Percentiles rank a stretch among this genome's conserved stretches.
Conservation (phyloP, 2,113 vertebrate genomes). For the Amphiprion percula region DNA sequence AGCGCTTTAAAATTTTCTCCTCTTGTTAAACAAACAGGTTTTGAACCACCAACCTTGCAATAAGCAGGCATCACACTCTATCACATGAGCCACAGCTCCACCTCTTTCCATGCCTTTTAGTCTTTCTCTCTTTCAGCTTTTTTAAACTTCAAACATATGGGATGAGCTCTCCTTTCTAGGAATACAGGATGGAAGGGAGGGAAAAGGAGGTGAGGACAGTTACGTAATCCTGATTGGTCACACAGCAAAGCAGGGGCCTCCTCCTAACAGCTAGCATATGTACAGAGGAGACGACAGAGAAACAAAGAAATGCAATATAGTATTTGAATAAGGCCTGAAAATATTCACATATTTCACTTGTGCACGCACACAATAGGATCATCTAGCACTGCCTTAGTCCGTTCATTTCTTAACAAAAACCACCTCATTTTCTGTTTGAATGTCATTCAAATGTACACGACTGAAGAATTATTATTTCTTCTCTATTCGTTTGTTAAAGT, state of each 20-base stretch:
- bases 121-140: not conserved
- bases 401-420: too few species aligned
- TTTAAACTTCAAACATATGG: slow-evolving; percentile 29
- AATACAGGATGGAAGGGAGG: slow-evolving; percentile 46
- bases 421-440: too few species aligned
- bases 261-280: not conserved
- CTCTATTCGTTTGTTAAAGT: too few species aligned
- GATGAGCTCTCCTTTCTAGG: slow-evolving; percentile 56
- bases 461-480: too few species aligned
- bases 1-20: too few species aligned
- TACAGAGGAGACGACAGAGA: not conserved
- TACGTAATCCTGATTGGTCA: slow-evolving; percentile 56
- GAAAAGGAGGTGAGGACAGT: slow-evolving; percentile 37
- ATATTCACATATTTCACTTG: not conserved
- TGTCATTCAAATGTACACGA: too few species aligned
- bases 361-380: not conserved
- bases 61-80: too few species aligned
- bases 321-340: slow-evolving; percentile 1
- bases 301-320: slow-evolving; percentile 8
- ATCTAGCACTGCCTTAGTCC: too few species aligned
- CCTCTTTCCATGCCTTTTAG: not conserved
- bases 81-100: too few species aligned
- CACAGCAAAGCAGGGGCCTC: slow-evolving; percentile 25
- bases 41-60: too few species aligned
- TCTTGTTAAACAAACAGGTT: too few species aligned